Conservation (phyloP, 1,140 invertebrate species). For the Neodiprion virginianus region DNA sequence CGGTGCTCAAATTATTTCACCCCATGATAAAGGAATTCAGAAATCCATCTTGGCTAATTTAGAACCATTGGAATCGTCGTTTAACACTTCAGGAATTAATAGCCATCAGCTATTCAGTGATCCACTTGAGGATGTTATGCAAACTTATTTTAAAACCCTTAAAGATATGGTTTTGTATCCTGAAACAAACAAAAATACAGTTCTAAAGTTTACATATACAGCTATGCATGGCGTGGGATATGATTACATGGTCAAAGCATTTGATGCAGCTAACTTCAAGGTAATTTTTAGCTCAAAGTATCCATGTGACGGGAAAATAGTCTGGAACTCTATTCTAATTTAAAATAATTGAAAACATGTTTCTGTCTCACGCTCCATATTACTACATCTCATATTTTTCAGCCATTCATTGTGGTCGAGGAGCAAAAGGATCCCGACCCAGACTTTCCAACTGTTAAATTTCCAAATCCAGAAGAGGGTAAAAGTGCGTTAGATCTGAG, state of each 20-base stretch:
- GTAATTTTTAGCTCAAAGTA: conserved; percentile 52
- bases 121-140: conserved; percentile 67
- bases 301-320: neutral
- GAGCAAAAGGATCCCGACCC: conserved; percentile 92
- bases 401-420: conserved; percentile 78
- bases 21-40: conserved; percentile 90
- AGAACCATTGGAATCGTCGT: conserved; percentile 72
- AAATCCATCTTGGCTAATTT: conserved; percentile 80
- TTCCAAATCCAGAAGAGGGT: conserved; percentile 98
- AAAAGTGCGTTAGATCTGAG: conserved; percentile 87
- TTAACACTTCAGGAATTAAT: conserved; percentile 66
- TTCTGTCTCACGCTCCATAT: no score
- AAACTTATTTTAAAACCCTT: conserved; percentile 73
- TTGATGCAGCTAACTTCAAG: conserved; percentile 78
- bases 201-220: conserved; percentile 85
- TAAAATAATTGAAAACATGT: no score
- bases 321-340: conserved; percentile 1
- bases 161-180: conserved; percentile 62
- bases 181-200: conserved; percentile 67
- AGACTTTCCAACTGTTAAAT: conserved; percentile 95
- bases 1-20: conserved; percentile 94
- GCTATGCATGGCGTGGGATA: conserved; percentile 98
- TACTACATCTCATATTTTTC: conserved; percentile 27
- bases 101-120: conserved; percentile 62
- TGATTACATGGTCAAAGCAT: conserved; percentile 77